These are phyloP conservation scores for Puntigrus tetrazona DNA, from an alignment of 2,113 vertebrate genomes.

Conservation along the genomic window DNA sequence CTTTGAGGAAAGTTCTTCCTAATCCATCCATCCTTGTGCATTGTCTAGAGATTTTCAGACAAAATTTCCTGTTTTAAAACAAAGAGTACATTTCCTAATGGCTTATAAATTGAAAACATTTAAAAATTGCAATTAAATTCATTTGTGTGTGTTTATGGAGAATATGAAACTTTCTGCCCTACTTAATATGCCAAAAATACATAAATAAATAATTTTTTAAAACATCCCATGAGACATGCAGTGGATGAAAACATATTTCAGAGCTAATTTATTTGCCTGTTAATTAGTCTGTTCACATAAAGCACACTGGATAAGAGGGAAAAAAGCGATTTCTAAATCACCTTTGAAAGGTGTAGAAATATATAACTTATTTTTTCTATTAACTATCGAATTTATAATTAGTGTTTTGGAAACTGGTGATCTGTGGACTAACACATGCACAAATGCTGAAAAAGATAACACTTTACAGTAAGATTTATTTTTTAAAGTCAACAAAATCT, in stretches of 20 bases:
- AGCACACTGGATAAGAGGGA: not conserved
- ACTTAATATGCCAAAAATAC: not conserved
- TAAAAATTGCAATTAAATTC: not conserved
- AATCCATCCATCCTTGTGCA: not conserved
- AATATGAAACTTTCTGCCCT: not conserved
- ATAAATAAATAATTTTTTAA: not conserved
- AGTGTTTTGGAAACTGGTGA: not conserved
- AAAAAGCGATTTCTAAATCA: not conserved
- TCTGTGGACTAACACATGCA: not conserved
- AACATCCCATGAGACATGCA: not conserved
- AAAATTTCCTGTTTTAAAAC: not conserved
- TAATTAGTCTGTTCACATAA: conserved; percentile 15
- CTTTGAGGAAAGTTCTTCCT: conserved; percentile 3
- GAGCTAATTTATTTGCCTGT: conserved; percentile 4
- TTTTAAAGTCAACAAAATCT: no score
- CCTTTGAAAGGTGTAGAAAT: not conserved
- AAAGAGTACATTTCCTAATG: not conserved
- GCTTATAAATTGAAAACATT: not conserved
- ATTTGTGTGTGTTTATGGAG: not conserved
- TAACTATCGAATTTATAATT: not conserved
- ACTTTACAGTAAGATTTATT: no score
- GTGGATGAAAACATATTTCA: conserved; percentile 21
- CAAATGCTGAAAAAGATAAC: not conserved
- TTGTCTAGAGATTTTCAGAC: not conserved
- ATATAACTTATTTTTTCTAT: no score